Base-by-base conservation (phyloP, 2,888 invertebrate species). In the Hypselothyrea guttata region DNA sequence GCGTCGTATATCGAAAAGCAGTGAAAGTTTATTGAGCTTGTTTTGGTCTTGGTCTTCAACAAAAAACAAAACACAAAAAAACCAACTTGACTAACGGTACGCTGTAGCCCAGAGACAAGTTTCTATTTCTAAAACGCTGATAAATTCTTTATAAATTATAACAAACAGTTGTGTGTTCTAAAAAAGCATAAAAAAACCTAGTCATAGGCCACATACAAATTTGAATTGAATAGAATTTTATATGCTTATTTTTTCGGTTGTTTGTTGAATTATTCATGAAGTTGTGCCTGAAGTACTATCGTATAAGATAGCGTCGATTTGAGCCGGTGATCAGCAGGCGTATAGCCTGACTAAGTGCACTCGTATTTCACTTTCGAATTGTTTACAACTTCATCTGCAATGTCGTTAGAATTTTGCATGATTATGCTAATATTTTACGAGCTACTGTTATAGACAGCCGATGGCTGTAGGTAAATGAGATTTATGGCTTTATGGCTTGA, bases 1-100 rank as follows among this genome's bases (percentile, higher is more conserved):
- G 64, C 34, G 58, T 16, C 41, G 60, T 68, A 38, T 44, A 79
- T 82, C 85, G 81, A 74, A 82, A 58, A 60, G 66, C 81, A 85
- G 82, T 83, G 82, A 83, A 83, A 83, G 82, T 85, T 82, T 85
- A 78, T 82, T 75, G 66, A 74, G 66, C 45, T 35, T 42, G 46
- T 51, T 68, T 61, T 59, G 31, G 22, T 48, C 11, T 27, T 34
- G 35, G 27, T 12, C 27, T 1, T 16, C 15, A 15, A n/a, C n/a
- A n/a, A n/a, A n/a, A n/a, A 13, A 22, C 33, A 37, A 61, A 37
- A 48, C 47, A 28, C 41, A 13, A 22, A 28, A 37, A 61, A 37
- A 48, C 47, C 27, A 37, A 8, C 27, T 48, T 35, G 49, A 30
- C 28, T 70, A 70, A 70, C 71, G 71, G 67, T 60, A 71, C 27